Conservation (phyloP, 2,113 vertebrate species). For the Fulica atra region DNA sequence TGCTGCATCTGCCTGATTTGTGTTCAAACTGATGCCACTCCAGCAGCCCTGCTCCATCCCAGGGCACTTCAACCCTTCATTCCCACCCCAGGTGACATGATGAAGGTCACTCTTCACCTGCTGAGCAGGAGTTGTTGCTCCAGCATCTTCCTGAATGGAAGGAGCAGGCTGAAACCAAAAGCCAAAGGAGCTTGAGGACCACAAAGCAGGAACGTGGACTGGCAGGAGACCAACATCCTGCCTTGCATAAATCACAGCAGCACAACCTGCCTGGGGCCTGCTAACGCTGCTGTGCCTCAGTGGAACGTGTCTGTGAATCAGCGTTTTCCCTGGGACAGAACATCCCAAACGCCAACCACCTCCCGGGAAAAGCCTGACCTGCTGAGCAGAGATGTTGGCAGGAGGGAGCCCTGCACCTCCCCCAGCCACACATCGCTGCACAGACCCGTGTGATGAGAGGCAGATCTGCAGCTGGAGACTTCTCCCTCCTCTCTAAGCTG, state of each 20-base stretch:
- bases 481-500: neutral
- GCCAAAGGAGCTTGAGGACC: neutral
- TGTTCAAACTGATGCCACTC: neutral
- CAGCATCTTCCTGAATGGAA: neutral
- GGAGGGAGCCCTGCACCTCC: neutral
- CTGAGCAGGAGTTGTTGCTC: neutral
- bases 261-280: neutral
- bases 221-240: neutral
- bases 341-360: neutral
- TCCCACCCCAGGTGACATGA: neutral
- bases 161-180: neutral
- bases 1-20: neutral
- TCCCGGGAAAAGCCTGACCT: neutral
- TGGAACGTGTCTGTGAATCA: neutral
- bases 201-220: neutral
- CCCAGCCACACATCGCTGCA: neutral
- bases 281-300: fast-evolving
- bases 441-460: neutral
- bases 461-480: neutral
- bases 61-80: fast-evolving
- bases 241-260: neutral
- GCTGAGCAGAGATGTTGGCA: neutral
- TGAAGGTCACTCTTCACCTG: neutral
- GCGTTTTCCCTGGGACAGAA: neutral
- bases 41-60: neutral